Evolutionary conservation across 2,797 vertebrate species (phyloP).

Genomic region (Sitta carolinensis): DNA sequence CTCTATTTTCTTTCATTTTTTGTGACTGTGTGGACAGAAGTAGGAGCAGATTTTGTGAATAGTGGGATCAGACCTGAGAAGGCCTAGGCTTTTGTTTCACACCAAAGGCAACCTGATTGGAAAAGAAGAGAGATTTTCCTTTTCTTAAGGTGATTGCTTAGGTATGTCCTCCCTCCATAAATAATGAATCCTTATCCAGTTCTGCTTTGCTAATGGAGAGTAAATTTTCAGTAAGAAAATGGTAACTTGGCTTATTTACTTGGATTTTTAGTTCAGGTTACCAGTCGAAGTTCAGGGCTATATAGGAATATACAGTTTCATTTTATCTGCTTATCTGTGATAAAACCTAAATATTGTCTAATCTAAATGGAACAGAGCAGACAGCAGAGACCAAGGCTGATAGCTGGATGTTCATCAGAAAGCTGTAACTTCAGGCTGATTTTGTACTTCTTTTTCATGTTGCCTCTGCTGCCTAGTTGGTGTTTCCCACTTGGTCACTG

Average conservation of each 20-base stretch:
- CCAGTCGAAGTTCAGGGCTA: neutral
- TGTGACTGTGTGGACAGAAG: neutral
- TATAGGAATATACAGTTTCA: neutral
- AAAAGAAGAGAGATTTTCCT: neutral
- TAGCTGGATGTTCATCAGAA: neutral
- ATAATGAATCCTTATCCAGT: neutral
- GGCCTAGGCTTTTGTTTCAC: neutral
- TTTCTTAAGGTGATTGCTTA: neutral
- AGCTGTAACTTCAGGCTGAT: neutral
- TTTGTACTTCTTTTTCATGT: neutral
- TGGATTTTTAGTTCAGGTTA: neutral
- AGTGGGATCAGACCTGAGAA: neutral
- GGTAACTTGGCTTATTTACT: neutral
- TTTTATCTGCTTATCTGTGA: neutral
- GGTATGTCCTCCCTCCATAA: neutral
- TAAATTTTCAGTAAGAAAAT: neutral
- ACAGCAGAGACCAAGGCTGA: neutral
- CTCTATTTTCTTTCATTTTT: neutral
- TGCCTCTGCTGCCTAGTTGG: neutral
- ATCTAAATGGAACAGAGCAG: neutral
- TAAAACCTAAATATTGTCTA: neutral
- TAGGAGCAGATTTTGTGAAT: neutral
- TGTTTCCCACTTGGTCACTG: neutral
- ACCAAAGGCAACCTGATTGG: neutral
- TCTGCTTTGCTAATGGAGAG: neutral